Evolutionary conservation across 2,888 invertebrate species (phyloP).

Genomic region (Xestia xanthographa): DNA sequence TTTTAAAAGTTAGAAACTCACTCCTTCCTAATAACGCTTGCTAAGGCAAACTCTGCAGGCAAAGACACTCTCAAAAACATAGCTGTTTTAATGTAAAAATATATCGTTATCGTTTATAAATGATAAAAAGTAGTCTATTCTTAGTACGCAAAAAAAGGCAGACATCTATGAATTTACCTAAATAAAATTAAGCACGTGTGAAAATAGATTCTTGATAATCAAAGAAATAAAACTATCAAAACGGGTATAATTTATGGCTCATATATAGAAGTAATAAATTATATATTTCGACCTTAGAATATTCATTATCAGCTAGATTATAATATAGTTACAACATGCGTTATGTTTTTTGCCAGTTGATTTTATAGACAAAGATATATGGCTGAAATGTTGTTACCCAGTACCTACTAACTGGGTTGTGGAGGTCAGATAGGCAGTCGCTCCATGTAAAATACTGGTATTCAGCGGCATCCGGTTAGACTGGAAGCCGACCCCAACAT

Average conservation of each 20-base stretch:
- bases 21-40: not conserved
- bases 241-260: constrained; percentile 2
- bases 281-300: not conserved
- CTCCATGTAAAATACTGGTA: too few species aligned
- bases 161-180: not conserved
- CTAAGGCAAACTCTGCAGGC: not conserved
- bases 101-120: not conserved
- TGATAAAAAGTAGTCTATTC: not conserved
- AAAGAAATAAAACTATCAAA: not conserved
- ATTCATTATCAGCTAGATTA: not conserved
- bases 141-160: not conserved
- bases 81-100: not conserved
- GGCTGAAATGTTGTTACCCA: not conserved
- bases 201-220: not conserved
- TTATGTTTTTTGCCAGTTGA: not conserved
- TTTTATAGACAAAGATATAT: not conserved
- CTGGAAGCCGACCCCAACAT: too few species aligned
- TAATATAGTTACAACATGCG: not conserved
- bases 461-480: too few species aligned
- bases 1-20: not conserved
- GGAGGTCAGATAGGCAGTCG: too few species aligned
- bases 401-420: too few species aligned
- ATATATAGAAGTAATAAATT: not conserved
- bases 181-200: constrained; percentile 2
- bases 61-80: not conserved